Percentiles rank a stretch among this genome's conserved stretches.
phyloP scores from a whole-genome alignment of 2,797 vertebrate species.

The Manis crassicaudata region DNA sequence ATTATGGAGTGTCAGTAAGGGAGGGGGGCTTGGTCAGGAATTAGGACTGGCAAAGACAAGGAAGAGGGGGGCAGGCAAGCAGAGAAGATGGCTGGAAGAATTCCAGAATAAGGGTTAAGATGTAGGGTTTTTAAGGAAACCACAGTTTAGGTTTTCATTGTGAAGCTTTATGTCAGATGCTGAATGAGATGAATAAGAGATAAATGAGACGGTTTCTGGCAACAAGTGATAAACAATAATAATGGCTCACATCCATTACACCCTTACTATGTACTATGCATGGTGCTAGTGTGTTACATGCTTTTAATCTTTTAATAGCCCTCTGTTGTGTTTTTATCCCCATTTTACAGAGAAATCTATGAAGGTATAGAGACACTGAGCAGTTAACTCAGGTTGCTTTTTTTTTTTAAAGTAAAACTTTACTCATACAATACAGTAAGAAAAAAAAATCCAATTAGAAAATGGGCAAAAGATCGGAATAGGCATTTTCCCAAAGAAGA shows the following conservation, averaged over 20 bases:
- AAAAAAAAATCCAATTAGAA: background rate
- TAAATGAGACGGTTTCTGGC: background rate
- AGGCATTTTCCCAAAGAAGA: background rate
- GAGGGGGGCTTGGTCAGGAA: background rate
- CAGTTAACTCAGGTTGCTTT: background rate
- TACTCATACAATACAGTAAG: constrained; percentile 77
- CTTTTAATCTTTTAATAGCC: background rate
- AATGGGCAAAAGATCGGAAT: background rate
- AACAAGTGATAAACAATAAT: constrained; percentile 13
- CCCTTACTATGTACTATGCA: background rate
- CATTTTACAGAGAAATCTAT: constrained; percentile 4
- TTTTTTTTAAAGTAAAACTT: constrained; percentile 90
- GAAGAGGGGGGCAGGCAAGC: background rate
- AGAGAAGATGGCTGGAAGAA: background rate
- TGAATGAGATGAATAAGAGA: constrained; percentile 3
- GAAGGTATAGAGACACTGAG: background rate
- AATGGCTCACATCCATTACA: background rate
- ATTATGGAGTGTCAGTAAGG: background rate
- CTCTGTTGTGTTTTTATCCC: background rate
- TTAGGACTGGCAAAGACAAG: background rate
- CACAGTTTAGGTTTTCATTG: background rate
- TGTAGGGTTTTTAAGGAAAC: background rate
- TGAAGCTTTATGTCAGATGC: background rate
- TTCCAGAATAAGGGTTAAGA: background rate
- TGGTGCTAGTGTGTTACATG: background rate